These are phyloP conservation scores for Drosophila eohydei DNA, from an alignment of 2,888 invertebrate species.

Conservation along the genomic window DNA sequence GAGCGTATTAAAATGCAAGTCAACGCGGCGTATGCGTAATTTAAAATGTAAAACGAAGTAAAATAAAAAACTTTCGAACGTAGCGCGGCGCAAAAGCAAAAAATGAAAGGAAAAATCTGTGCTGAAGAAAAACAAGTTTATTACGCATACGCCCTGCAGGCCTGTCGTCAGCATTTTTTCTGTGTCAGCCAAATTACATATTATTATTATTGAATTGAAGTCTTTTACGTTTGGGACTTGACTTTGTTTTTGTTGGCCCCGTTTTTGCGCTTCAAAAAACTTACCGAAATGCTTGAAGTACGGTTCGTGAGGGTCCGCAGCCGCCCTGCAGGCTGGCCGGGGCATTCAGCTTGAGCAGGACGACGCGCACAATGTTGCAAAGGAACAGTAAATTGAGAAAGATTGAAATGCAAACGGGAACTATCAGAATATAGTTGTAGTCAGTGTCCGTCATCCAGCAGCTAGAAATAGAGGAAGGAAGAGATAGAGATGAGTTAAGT, in stretches of 20 bases:
- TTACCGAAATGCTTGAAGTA: conserved; percentile 91
- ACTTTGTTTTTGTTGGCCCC: conserved; percentile 4
- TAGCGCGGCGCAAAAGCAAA: conserved; percentile 22
- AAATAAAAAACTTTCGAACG: conserved; percentile 54
- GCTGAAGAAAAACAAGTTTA: conserved; percentile 40
- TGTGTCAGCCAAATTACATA: conserved; percentile 25
- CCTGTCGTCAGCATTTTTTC: conserved; percentile 18
- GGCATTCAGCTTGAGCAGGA: conserved; percentile 92
- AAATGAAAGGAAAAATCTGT: conserved; percentile 10
- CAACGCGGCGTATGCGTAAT: conserved; percentile 76
- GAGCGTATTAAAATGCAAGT: conserved; percentile 71
- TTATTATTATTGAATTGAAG: conserved; percentile 62
- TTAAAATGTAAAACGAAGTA: conserved; percentile 71
- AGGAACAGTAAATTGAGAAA: conserved; percentile 93
- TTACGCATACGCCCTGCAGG: conserved; percentile 71
- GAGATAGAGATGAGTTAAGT: neutral
- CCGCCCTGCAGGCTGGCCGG: conserved; percentile 88
- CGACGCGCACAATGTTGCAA: conserved; percentile 95
- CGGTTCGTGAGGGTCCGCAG: conserved; percentile 89
- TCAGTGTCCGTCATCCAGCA: conserved; percentile 92
- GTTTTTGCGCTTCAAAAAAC: conserved; percentile 36
- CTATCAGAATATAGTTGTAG: conserved; percentile 90
- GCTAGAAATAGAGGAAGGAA: conserved; percentile 79
- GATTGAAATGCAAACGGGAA: conserved; percentile 92
- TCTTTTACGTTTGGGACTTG: conserved; percentile 28